Evolutionary conservation across 1,140 invertebrate genomes (phyloP), one percentile per base, ranked within the genome.

Genomic region (Drosophila auraria): DNA sequence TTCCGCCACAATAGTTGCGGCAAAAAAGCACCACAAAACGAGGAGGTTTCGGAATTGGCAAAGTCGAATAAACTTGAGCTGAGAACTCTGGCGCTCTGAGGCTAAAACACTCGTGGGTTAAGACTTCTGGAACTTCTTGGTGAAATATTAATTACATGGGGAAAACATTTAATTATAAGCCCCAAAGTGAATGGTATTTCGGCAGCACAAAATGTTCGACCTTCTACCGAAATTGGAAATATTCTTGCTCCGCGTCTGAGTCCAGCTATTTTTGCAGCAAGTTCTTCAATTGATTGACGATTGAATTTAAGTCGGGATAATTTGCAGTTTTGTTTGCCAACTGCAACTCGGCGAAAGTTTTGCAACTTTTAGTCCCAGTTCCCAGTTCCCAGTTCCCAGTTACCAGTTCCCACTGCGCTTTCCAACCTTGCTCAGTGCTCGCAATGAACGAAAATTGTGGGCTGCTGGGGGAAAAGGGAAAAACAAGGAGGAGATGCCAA

Each of bases 301-400:
- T 70, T 54, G 49, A 68, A 68, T 70, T 47, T 54, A 33, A 38
- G 63, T 56, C 30, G 12, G 42, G 36, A 51, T 38, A 68, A 27
- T 45, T 45, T 45, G 14, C 40, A 36, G 49, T 27, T 71, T 66
- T 69, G 49, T 54, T 56, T 68, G 63, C 68, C 49, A 70, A 53
- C 63, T 45, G n/a, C 44, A 68, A 53, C 25, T 70, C 62, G 30
- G n/a, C 14, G 11, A 70, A 70, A 70, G 50, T 45, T 70, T 66
- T 44, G 36, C n/a, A 54, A 54, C 63, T 70, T 69, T 54, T 38
- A 20, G 23, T 33, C 27, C 47, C 25, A 68, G 38, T 20, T 69
- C 25, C 45, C 45, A 27, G 25, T 27, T 27, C 27, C 27, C 27
- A n/a, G 20, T 20, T 33, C 27, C 47, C 25, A 68, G 38, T 20